These are phyloP conservation scores for Synergus gifuensis DNA, from an alignment of 2,888 invertebrate species.

Conservation along the genomic window DNA sequence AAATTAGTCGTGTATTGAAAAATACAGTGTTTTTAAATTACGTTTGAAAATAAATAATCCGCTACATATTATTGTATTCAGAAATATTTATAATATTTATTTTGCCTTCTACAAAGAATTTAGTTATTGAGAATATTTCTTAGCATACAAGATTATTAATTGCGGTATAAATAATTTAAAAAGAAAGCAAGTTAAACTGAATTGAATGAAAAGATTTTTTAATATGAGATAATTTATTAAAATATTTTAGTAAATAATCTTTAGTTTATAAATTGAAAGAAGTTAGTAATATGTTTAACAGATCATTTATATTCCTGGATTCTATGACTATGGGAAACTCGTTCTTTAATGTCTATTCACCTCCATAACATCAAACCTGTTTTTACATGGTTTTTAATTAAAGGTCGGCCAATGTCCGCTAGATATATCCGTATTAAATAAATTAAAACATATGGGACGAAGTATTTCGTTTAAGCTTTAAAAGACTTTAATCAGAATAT, in stretches of 20 bases:
- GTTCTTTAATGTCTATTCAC: conserved; percentile 4
- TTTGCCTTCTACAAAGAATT: background rate
- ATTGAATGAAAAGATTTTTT: too few relatives aligned
- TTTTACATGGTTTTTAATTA: conserved; percentile 5
- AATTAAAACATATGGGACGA: background rate
- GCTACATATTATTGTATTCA: background rate
- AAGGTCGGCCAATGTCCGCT: conserved; percentile 13
- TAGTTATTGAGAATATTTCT: background rate
- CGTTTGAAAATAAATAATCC: background rate
- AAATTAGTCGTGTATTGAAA: background rate
- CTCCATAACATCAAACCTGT: background rate
- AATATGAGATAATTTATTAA: too few relatives aligned
- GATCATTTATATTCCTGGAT: background rate
- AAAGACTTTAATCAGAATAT: background rate
- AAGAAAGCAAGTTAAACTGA: background rate
- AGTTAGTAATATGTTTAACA: background rate
- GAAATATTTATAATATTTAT: background rate
- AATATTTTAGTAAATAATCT: too few relatives aligned
- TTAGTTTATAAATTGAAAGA: background rate
- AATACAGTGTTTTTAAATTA: background rate
- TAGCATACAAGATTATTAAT: background rate
- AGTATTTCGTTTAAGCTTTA: background rate
- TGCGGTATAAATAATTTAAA: background rate
- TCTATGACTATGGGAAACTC: background rate
- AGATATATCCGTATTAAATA: background rate